Conservation (phyloP, 2,113 vertebrate species). For the Gulo gulo region DNA sequence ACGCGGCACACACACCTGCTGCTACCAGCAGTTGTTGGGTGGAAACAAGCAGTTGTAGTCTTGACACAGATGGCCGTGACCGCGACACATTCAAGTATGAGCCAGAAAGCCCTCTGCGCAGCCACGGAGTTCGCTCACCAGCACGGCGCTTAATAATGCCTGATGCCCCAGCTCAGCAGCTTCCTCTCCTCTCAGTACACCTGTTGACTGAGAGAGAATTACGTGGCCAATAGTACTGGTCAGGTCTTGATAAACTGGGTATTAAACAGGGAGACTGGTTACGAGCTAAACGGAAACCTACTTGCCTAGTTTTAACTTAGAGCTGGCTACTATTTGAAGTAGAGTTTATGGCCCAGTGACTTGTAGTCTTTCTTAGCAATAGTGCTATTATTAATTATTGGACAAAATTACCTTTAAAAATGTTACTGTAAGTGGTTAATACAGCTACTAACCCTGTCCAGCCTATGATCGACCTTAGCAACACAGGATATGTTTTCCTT, state of each 20-base stretch:
- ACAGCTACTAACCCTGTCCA: not conserved
- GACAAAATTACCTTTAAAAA: not conserved
- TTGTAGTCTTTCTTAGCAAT: slow-evolving; percentile 4
- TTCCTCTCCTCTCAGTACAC: not conserved
- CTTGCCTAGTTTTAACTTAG: slow-evolving; percentile 52
- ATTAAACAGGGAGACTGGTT: not conserved
- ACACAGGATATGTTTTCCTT: not conserved
- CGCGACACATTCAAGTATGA: not conserved
- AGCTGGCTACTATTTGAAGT: slow-evolving; percentile 61
- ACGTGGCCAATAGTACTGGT: not conserved
- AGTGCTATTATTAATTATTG: not conserved
- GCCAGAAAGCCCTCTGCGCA: slow-evolving; percentile 4
- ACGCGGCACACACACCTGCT: not conserved
- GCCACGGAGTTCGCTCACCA: not conserved
- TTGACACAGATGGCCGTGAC: not conserved
- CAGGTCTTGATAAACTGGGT: not conserved
- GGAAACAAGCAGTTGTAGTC: slow-evolving; percentile 30
- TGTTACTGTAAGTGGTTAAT: not conserved
- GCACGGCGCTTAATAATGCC: not conserved
- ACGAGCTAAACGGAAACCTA: slow-evolving; percentile 45
- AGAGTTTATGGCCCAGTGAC: slow-evolving; percentile 31
- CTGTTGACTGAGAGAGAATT: not conserved
- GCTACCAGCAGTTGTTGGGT: slow-evolving; percentile 39
- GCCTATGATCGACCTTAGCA: not conserved
- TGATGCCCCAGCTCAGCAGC: no score